A percentile compares a stretch with the other conserved stretches of the same genome.
Conservation (phyloP, 1,140 invertebrate species). For the Drosophila parabipectinata region DNA sequence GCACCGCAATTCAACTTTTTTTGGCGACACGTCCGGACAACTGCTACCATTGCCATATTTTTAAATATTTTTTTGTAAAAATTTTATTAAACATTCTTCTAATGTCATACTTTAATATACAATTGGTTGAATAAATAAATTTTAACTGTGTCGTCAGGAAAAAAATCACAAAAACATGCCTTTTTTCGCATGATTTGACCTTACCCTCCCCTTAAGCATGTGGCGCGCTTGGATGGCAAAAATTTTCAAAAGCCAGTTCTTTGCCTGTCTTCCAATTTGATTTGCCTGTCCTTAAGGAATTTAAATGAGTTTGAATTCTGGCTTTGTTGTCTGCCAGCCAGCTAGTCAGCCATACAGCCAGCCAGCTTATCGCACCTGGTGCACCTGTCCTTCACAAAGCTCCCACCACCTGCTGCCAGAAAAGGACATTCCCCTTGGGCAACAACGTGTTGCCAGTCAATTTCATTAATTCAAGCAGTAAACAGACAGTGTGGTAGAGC, state of each 20-base stretch:
- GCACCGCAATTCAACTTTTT: no score
- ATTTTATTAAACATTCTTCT: no score
- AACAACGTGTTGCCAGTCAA: conserved; percentile 40
- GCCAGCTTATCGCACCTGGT: conserved; percentile 46
- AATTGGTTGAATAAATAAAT: no score
- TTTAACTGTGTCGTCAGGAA: no score
- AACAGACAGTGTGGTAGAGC: conserved; percentile 13
- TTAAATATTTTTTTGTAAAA: no score
- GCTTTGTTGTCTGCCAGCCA: conserved; percentile 46
- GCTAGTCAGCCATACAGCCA: not conserved
- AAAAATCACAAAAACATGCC: no score
- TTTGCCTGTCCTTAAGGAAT: conserved; percentile 67
- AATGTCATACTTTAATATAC: no score
- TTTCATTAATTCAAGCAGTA: conserved; percentile 50
- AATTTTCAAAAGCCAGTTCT: conserved; percentile 19
- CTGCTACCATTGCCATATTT: no score
- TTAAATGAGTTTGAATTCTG: conserved; percentile 73
- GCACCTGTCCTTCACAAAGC: conserved; percentile 24
- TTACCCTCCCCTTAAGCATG: no score
- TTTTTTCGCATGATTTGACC: no score
- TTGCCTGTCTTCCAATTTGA: conserved; percentile 59
- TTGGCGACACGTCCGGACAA: no score
- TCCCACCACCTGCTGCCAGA: not conserved
- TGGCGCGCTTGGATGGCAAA: conserved; percentile 27
- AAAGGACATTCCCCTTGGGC: conserved; percentile 8